Base-by-base conservation (phyloP, 2,888 invertebrate species). In the Atethmia centrago region DNA sequence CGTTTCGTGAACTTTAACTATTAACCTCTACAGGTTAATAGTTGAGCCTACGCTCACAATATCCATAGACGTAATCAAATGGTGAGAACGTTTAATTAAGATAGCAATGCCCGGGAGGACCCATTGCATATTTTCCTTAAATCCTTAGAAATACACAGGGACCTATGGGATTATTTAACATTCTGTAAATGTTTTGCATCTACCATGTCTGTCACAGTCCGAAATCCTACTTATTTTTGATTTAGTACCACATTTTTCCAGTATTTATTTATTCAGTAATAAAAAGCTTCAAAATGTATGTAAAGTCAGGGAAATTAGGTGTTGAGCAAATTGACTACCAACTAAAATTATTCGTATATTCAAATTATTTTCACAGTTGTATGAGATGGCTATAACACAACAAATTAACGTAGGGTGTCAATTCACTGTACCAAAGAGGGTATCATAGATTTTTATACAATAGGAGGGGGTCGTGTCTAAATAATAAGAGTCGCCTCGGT, bases 31-130 rank as follows among this genome's bases (percentile, higher is more conserved):
- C n/a, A n/a, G n/a, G n/a, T n/a, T n/a, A n/a, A n/a, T n/a, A n/a
- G n/a, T n/a, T n/a, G n/a, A n/a, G n/a, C n/a, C n/a, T n/a, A 74
- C 55, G 68, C 71, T 74, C 56, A 77, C 71, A 70, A 77, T 74
- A 80, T 83, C 58, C 62, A 19, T 31, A 56, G 40, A 4, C 4
- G 36, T n/a, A n/a, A n/a, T 71, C 56, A 76, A 84, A 85, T 59
- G 40, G 55, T 72, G 51, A 59, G 42, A 71, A 74, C 68, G 58
- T 78, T 83, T 80, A 80, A 80, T 85, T 85, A 83, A 76, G 72
- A 73, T 71, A 72, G 64, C 70, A 76, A 28, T 49, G 10, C 51
- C 61, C 53, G 19, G 53, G 28, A 55, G 31, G 55, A 25, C 65
- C 36, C 40, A 36, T 61, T 65, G 62, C 71, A 77, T 75, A 77